Conservation (phyloP, 2,888 invertebrate genomes). For the Ametastegia equiseti region DNA sequence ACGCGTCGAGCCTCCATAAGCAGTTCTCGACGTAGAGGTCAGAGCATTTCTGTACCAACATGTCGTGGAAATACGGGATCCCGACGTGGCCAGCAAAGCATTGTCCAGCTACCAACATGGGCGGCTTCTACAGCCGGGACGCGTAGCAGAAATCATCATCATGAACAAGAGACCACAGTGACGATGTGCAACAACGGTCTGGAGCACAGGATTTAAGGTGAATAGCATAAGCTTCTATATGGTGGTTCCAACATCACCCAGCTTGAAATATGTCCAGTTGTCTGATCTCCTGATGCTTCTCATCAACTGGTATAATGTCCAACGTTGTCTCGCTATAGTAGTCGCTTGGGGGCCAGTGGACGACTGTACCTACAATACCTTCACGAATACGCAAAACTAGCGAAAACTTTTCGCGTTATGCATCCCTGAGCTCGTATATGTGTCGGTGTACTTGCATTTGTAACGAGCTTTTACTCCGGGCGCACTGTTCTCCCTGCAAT, state of each 20-base stretch:
- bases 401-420: constrained; percentile 24
- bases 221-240: no score
- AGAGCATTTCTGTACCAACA: constrained; percentile 65
- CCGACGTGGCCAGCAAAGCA: constrained; percentile 63
- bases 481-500: neutral
- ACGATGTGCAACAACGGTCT: constrained; percentile 64
- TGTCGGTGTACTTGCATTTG: constrained; percentile 10
- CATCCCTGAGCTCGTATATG: neutral
- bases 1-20: constrained; percentile 61
- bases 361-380: neutral
- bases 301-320: neutral
- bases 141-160: constrained; percentile 54
- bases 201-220: constrained; percentile 58
- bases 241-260: neutral
- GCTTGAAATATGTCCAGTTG: neutral
- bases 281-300: neutral
- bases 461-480: neutral
- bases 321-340: constrained; percentile 4
- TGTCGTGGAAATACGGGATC: constrained; percentile 65
- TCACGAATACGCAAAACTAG: neutral
- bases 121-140: neutral
- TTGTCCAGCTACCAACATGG: constrained; percentile 62
- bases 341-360: neutral
- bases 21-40: constrained; percentile 64
- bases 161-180: constrained; percentile 66